Evolutionary conservation across 1,140 invertebrate species (phyloP).

Genomic region (Zaprionus ornatus): DNA sequence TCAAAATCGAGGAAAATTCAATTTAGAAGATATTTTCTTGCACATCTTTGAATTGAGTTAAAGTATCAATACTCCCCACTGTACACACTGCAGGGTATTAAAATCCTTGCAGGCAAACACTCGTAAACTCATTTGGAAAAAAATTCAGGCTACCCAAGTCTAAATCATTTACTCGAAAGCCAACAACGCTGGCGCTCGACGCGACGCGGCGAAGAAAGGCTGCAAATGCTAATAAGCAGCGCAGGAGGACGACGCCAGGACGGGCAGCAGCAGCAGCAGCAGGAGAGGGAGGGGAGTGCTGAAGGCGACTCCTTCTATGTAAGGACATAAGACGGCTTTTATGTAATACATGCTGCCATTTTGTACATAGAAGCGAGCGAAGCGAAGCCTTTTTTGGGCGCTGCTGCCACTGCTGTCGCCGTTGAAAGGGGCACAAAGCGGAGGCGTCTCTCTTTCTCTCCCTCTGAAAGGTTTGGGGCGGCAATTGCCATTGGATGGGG

Average conservation of each 20-base stretch:
- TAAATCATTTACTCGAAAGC: conserved; percentile 78
- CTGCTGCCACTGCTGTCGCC: conserved; percentile 22
- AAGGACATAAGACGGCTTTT: conserved; percentile 73
- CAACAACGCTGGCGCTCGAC: conserved; percentile 19
- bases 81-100: conserved; percentile 4
- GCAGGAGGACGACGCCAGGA: conserved; percentile 11
- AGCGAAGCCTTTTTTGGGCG: conserved; percentile 72
- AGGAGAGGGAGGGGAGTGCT: not conserved
- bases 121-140: conserved; percentile 79
- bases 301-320: conserved; percentile 40
- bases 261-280: too few species aligned
- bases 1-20: too few species aligned
- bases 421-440: conserved; percentile 78
- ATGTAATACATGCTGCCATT: conserved; percentile 73
- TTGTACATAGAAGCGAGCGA: conserved; percentile 55
- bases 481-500: conserved; percentile 13
- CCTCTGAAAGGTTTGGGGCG: conserved; percentile 32
- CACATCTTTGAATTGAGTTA: not conserved
- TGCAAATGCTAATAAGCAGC: conserved; percentile 79
- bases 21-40: too few species aligned
- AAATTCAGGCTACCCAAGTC: conserved; percentile 52
- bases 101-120: conserved; percentile 73
- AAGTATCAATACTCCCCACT: not conserved
- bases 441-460: conserved; percentile 45
- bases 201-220: conserved; percentile 60